Evolutionary conservation across 1,140 invertebrate genomes (phyloP).

Genomic region (Pseudomyrmex sp.): DNA sequence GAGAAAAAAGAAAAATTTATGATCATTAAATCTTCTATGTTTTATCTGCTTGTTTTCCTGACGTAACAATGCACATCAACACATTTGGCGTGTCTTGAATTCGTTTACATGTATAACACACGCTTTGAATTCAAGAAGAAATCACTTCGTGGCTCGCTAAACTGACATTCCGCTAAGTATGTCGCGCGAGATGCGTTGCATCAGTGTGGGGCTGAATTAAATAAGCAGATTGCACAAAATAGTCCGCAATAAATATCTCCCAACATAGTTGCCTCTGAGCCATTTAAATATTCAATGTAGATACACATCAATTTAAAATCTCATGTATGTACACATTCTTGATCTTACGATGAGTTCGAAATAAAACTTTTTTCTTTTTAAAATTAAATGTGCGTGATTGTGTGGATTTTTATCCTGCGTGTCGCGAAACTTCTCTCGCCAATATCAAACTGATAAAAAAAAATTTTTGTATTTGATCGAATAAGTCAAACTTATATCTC

Average conservation of each 20-base stretch:
- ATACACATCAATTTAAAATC: neutral
- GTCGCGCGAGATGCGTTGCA: slow-evolving; percentile 51
- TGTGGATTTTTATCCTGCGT: neutral
- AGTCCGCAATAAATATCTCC: slow-evolving; percentile 76
- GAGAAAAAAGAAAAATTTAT: neutral
- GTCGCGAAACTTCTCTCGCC: neutral
- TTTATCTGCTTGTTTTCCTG: neutral
- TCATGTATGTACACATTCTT: neutral
- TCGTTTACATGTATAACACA: neutral
- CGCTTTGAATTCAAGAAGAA: slow-evolving; percentile 15
- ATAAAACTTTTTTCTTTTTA: neutral
- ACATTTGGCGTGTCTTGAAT: slow-evolving; percentile 12
- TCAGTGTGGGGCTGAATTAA: slow-evolving; percentile 61
- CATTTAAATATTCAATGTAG: neutral
- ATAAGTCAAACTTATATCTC: slow-evolving; percentile 14
- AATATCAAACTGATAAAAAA: neutral
- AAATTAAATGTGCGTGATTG: neutral
- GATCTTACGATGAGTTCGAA: too few relatives aligned
- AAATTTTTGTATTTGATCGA: neutral
- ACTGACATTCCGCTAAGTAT: slow-evolving; percentile 32
- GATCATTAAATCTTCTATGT: neutral
- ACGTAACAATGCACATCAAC: slow-evolving; percentile 17
- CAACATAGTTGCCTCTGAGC: neutral
- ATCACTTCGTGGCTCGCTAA: neutral
- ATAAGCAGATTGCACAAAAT: slow-evolving; percentile 41